Base-by-base conservation (phyloP, 2,797 vertebrate genomes). In the Clamator glandarius region DNA sequence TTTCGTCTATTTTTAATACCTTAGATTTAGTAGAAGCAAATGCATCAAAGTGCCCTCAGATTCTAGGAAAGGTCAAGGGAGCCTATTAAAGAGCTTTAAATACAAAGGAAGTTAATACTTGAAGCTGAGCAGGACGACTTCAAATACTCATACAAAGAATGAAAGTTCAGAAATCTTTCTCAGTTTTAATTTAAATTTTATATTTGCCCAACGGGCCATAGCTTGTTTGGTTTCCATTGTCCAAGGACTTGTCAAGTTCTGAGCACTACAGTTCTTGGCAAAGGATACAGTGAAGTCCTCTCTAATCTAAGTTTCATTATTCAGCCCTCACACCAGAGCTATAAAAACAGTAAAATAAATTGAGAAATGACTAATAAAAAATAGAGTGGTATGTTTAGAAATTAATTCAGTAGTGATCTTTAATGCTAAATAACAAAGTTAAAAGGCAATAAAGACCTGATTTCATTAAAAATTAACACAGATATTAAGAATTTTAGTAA, bases 1-100 rank as follows among this genome's bases (percentile, higher is more conserved):
- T n/a, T n/a, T 46, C 69, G 13, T 80, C 67, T 41, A 7, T 33
- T 69, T 78, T 73, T 31, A 77, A 62, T 44, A 73, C 23, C 57
- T 87, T 82, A 46, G n/a, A 46, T 87, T 84, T 83, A 77, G 86
- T 29, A 80, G 23, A 81, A 89, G 68, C 12, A 85, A 92, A 91
- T 2, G 5, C n/a, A 73, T 15, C 0, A 0, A 83, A 89, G 31
- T 33, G 15, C 44, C 33, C 26, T 62, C 20, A 62, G 29, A 15
- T 81, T 28, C 25, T 24, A 75, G 15, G 23, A 89, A 78, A 91
- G 31, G 21, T 69, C 62, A 83, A 87, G 9, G 28, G 21, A 75
- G 15, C 72, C 33, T 90, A 29, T 72, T 83, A 23, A 72, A 64
- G 12, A 55, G 8, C 26, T 77, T 67, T 76, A 89, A 76, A 87